These are phyloP conservation scores for Chionoecetes opilio DNA, from an alignment of 1,140 invertebrate species.

Conservation along the genomic window DNA sequence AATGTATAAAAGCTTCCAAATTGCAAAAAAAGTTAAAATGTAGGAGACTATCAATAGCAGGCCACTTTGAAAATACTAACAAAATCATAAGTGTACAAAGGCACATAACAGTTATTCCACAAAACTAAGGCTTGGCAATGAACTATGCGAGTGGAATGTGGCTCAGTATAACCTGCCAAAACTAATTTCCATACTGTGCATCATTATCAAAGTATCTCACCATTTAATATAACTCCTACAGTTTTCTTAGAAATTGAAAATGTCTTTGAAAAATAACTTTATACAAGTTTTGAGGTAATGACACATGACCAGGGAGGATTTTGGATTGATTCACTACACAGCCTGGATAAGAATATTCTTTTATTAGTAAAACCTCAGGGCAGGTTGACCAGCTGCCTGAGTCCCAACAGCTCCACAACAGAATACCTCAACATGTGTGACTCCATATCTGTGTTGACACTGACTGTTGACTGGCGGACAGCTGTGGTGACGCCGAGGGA, in stretches of 20 bases:
- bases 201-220: slow-evolving; percentile 52
- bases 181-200: slow-evolving; percentile 64
- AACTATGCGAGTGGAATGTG: slow-evolving; percentile 75
- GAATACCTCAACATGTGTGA: slow-evolving; percentile 7
- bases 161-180: slow-evolving; percentile 59
- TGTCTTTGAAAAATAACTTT: slow-evolving; percentile 38
- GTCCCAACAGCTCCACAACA: slow-evolving; percentile 16
- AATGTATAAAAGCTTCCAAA: slow-evolving; percentile 58
- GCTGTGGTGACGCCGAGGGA: slow-evolving; percentile 23
- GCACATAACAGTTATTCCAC: slow-evolving; percentile 69
- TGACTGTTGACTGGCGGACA: not conserved
- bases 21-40: slow-evolving; percentile 53
- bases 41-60: slow-evolving; percentile 70
- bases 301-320: slow-evolving; percentile 52
- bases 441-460: slow-evolving; percentile 10
- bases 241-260: slow-evolving; percentile 43
- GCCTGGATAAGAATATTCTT: slow-evolving; percentile 51
- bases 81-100: slow-evolving; percentile 72
- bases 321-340: slow-evolving; percentile 58
- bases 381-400: slow-evolving; percentile 22
- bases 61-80: slow-evolving; percentile 63
- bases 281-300: slow-evolving; percentile 34
- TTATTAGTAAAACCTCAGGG: slow-evolving; percentile 44
- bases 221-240: slow-evolving; percentile 72
- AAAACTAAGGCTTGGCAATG: slow-evolving; percentile 64